Conservation (phyloP, 2,113 vertebrate genomes). For the Rhinoptilus africanus region DNA sequence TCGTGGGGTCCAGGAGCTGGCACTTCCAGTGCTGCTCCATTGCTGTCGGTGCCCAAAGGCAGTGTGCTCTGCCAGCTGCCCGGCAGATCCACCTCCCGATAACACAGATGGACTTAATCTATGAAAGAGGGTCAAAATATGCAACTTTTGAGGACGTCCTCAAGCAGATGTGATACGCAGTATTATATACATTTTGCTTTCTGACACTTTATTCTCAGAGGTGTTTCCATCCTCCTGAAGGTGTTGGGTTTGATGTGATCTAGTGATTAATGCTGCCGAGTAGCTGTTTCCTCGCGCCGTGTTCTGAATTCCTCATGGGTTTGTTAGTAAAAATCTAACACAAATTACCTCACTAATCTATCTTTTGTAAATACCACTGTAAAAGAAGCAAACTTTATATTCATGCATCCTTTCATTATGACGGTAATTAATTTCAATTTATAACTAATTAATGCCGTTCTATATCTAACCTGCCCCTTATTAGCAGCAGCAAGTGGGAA, state of each 20-base stretch:
- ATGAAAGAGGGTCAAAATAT: neutral
- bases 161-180: rapidly evolving
- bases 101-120: neutral
- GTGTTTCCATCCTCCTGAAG: neutral
- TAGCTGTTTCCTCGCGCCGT: neutral
- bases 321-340: conserved; percentile 21
- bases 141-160: rapidly evolving
- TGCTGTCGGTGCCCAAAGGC: rapidly evolving
- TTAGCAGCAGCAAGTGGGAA: conserved; percentile 18
- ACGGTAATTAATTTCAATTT: conserved; percentile 72
- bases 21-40: rapidly evolving
- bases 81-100: neutral
- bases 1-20: neutral
- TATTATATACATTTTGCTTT: neutral
- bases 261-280: neutral
- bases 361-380: conserved; percentile 56
- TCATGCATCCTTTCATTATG: conserved; percentile 63
- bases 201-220: neutral
- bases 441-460: conserved; percentile 66
- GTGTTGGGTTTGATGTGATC: neutral
- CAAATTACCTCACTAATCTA: conserved; percentile 48
- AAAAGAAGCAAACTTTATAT: conserved; percentile 46
- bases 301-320: conserved; percentile 21
- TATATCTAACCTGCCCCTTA: conserved; percentile 16
- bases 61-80: neutral